These are phyloP conservation scores for Heteropelma amictum DNA, from an alignment of 2,888 invertebrate genomes.

Conservation along the genomic window DNA sequence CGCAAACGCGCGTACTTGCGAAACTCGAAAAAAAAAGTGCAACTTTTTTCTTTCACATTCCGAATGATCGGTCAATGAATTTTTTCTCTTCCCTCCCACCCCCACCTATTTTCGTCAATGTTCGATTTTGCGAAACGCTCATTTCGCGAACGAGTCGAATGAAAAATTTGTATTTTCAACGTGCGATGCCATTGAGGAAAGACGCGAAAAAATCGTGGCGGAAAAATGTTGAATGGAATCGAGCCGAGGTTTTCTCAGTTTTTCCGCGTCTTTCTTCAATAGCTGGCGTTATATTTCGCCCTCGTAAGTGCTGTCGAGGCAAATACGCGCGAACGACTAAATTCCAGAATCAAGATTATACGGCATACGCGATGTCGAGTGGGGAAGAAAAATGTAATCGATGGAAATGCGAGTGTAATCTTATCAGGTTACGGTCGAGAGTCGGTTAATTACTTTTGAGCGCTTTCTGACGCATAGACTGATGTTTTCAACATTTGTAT, in stretches of 20 bases:
- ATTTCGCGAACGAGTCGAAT: too few relatives aligned
- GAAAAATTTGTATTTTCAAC: too few relatives aligned
- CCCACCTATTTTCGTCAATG: too few relatives aligned
- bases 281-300: not conserved
- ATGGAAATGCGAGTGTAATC: constrained; percentile 44
- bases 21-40: not conserved
- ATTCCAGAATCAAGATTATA: constrained; percentile 40
- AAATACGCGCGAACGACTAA: constrained; percentile 35
- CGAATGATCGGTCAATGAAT: not conserved
- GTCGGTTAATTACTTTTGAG: constrained; percentile 40
- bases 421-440: constrained; percentile 40
- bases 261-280: too few relatives aligned
- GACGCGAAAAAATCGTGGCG: too few relatives aligned
- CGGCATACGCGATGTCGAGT: constrained; percentile 13
- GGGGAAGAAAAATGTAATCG: not conserved
- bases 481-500: not conserved
- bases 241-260: too few relatives aligned
- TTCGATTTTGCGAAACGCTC: too few relatives aligned
- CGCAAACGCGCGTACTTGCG: not conserved
- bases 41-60: not conserved
- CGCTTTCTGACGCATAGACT: not conserved
- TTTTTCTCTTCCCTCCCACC: not conserved
- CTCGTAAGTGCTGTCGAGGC: constrained; percentile 13
- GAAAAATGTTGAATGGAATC: too few relatives aligned
- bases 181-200: too few relatives aligned